phyloP scores from a whole-genome alignment of 2,797 vertebrate species.

The Sitta carolinensis region DNA sequence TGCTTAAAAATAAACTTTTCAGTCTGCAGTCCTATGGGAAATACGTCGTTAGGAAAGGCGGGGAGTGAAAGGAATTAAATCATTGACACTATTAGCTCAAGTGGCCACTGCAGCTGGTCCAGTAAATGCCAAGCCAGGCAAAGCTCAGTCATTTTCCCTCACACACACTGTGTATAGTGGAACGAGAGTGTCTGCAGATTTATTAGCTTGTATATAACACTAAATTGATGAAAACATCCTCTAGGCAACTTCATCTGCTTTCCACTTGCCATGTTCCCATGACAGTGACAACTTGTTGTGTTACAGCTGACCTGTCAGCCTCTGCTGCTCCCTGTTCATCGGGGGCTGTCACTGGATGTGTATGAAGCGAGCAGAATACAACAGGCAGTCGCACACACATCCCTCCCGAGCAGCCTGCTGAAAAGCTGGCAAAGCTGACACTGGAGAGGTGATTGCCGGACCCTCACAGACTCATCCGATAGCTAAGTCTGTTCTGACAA shows the following conservation, averaged over 20 bases:
- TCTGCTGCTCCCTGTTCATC: conserved; percentile 52
- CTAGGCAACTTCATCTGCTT: conserved; percentile 69
- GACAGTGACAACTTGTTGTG: conserved; percentile 73
- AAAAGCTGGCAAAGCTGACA: conserved; percentile 36
- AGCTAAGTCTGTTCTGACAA: not conserved
- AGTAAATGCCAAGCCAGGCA: conserved; percentile 44
- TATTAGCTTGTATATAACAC: conserved; percentile 68
- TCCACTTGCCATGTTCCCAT: conserved; percentile 67
- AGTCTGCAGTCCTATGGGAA: not conserved
- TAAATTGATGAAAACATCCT: conserved; percentile 71
- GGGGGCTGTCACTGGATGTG: conserved; percentile 48
- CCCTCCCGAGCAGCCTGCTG: not conserved
- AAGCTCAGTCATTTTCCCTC: conserved; percentile 49
- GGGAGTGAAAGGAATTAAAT: conserved; percentile 54
- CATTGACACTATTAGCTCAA: conserved; percentile 32
- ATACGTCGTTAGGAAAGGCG: not conserved
- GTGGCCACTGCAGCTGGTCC: conserved; percentile 53
- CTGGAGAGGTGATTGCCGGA: conserved; percentile 11
- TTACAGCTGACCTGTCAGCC: conserved; percentile 69
- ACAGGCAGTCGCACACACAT: conserved; percentile 7
- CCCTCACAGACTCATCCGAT: not conserved
- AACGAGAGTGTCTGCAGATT: conserved; percentile 58
- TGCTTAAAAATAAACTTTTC: conserved; percentile 47
- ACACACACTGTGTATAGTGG: not conserved
- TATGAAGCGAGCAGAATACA: conserved; percentile 53